Percentiles rank a stretch among this genome's conserved stretches.
These are phyloP conservation scores for Dynastes grantii DNA, from an alignment of 2,888 invertebrate species.

Conservation along the genomic window DNA sequence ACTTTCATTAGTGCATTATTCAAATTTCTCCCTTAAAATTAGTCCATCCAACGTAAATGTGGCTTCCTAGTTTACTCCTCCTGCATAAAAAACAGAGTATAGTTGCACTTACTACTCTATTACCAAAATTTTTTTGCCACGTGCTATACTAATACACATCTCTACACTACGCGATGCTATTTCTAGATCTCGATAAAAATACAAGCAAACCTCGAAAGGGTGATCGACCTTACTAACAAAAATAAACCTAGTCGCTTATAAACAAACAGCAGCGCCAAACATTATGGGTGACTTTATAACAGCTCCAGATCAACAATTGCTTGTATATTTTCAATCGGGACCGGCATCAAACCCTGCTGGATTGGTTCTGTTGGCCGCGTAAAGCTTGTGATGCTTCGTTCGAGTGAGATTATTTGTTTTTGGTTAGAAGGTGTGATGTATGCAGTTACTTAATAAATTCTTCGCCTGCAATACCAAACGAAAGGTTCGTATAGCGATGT, in stretches of 20 bases:
- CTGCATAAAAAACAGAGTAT: neutral
- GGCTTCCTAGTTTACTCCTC: neutral
- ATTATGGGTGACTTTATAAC: neutral
- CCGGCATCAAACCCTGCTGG: too few species aligned
- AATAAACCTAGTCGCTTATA: slow-evolving; percentile 23
- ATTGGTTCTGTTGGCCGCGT: too few species aligned
- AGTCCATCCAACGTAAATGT: neutral
- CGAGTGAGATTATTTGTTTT: too few species aligned
- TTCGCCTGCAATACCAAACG: too few species aligned
- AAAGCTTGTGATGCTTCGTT: too few species aligned
- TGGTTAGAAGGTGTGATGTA: too few species aligned
- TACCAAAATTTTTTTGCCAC: neutral
- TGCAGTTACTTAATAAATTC: too few species aligned
- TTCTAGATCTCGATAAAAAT: slow-evolving; percentile 4
- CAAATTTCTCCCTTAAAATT: too few species aligned
- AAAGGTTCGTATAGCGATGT: too few species aligned
- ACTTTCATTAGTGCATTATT: too few species aligned
- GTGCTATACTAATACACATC: neutral
- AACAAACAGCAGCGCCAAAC: slow-evolving; percentile 20
- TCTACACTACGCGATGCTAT: neutral
- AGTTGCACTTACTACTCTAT: too few species aligned
- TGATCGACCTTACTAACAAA: slow-evolving; percentile 28
- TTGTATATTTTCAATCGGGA: neutral
- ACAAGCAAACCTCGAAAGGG: slow-evolving; percentile 3
- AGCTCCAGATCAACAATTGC: neutral